Conservation (phyloP, 2,113 vertebrate species). For the Pionites leucogaster region DNA sequence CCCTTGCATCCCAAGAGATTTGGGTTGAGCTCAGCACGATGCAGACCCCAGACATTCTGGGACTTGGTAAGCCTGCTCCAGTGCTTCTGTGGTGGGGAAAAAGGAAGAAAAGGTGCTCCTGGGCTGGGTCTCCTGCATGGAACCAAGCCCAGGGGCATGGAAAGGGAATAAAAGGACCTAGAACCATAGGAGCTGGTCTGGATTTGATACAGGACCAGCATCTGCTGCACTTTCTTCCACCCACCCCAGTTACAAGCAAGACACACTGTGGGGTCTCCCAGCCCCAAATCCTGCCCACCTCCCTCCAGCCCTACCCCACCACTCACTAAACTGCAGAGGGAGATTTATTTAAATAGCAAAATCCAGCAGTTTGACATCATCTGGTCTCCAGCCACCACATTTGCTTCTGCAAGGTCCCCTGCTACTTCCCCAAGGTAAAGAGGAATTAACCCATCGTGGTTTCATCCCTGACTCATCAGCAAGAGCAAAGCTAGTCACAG, state of each 20-base stretch:
- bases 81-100: not conserved
- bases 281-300: not conserved
- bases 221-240: not conserved
- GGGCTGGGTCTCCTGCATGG: not conserved
- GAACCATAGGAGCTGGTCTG: not conserved
- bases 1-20: not conserved
- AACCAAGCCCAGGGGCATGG: not conserved
- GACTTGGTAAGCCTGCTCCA: not conserved
- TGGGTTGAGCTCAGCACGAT: not conserved
- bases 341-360: not conserved
- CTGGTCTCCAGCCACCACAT: not conserved
- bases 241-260: not conserved
- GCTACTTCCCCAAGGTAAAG: not conserved
- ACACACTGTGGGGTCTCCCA: not conserved
- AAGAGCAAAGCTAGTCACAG: not conserved
- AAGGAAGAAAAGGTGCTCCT: not conserved
- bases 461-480: not conserved
- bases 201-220: not conserved
- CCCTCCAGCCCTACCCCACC: not conserved
- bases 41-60: fast-evolving
- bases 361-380: not conserved
- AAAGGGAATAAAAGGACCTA: not conserved
- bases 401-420: not conserved
- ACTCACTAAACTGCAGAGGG: not conserved
- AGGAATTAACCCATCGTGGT: not conserved